These are phyloP conservation scores for Chloebia gouldiae DNA, from an alignment of 2,113 vertebrate genomes.

Conservation along the genomic window DNA sequence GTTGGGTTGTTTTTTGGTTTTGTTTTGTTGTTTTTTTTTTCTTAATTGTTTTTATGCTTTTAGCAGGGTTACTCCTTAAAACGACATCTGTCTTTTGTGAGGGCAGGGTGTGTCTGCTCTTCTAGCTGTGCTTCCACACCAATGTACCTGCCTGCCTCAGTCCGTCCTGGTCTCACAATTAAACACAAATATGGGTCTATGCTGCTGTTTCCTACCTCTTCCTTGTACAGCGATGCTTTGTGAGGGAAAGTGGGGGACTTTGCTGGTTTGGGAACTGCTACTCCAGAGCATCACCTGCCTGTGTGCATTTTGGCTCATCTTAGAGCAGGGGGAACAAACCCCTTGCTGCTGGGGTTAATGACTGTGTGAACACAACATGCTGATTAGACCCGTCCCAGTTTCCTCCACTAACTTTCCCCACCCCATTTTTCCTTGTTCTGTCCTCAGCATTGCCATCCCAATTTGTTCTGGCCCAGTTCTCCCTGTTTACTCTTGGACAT, in stretches of 20 bases:
- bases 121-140: conserved; percentile 51
- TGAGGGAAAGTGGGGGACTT: not conserved
- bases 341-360: not conserved
- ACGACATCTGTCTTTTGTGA: not conserved
- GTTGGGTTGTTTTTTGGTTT: not conserved
- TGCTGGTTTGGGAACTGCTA: not conserved
- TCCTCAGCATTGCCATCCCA: not conserved
- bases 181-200: conserved; percentile 40
- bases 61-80: conserved; percentile 25
- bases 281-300: not conserved
- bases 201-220: conserved; percentile 17
- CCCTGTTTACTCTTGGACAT: not conserved
- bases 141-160: not conserved
- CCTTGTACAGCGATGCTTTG: not conserved
- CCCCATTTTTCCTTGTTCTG: not conserved
- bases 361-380: not conserved
- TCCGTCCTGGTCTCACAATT: conserved; percentile 41
- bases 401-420: not conserved
- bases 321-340: not conserved
- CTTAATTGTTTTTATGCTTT: not conserved
- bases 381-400: not conserved
- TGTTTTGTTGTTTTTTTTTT: not conserved
- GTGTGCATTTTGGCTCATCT: not conserved
- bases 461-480: not conserved
- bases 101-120: conserved; percentile 26